Evolutionary conservation across 92 coral and sea anemone species (phyloP).

Genomic region (Siderastrea radians): DNA sequence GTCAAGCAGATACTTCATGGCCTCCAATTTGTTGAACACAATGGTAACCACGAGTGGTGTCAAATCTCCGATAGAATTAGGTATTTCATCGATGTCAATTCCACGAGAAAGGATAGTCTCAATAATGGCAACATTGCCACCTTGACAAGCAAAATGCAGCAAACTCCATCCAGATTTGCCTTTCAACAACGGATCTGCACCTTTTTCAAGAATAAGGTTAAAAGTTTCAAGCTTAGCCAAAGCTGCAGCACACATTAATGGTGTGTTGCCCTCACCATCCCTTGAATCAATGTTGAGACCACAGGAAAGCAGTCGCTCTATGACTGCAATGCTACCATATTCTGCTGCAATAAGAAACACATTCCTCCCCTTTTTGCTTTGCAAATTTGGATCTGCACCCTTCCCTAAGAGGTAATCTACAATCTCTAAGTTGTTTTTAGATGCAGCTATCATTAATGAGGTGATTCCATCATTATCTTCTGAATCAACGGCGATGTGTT

Average conservation of each 20-base stretch:
- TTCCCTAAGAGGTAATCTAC: not conserved
- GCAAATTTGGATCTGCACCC: not conserved
- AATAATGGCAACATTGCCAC: not conserved
- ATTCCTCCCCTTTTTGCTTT: not conserved
- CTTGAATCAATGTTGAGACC: conserved; percentile 1
- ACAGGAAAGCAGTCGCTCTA: not conserved
- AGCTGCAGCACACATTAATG: not conserved
- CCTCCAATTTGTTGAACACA: not conserved
- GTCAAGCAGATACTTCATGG: not conserved
- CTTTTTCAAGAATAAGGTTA: not conserved
- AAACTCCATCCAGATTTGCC: not conserved
- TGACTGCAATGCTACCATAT: not conserved
- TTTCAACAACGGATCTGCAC: not conserved
- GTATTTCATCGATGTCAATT: not conserved
- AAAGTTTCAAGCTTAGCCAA: not conserved
- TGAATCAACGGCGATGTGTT: not conserved
- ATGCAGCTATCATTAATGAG: not conserved
- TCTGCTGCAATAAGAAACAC: not conserved
- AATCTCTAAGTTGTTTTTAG: not conserved
- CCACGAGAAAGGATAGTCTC: not conserved
- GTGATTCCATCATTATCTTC: not conserved
- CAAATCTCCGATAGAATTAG: not conserved
- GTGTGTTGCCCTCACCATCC: not conserved
- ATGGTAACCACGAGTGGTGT: not conserved
- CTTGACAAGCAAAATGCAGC: not conserved